Base-by-base conservation (phyloP, 2,113 vertebrate genomes). In the Gadus macrocephalus region DNA sequence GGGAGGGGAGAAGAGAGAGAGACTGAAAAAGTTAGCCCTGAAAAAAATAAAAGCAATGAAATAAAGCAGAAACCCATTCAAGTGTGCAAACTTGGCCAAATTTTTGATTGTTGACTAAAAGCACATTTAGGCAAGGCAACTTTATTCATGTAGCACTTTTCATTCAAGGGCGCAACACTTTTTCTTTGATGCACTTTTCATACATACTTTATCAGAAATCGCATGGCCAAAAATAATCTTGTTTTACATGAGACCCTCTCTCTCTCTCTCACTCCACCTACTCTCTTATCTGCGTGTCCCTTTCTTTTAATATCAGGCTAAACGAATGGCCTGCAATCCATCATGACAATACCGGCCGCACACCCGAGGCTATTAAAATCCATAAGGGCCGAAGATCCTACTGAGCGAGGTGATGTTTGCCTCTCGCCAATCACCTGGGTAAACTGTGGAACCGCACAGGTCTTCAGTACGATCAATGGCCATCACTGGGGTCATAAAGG, bases 401-500 rank as follows among this genome's bases (percentile, higher is more conserved):
- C 15, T 56, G 15, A 4, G 56, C 25, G 71, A 5, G 76, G 67
- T 28, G 64, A 49, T 27, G 0, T 68, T 62, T 62, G 22, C 35
- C 15, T 63, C 12, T 15, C 20, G 53, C 20, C 66, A 67, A 31
- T 63, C 20, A 38, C 53, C 31, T 63, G 31, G 63, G 42, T 7
- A 49, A 27, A 53, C 72, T 66, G 25, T 53, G 74, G 62, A 71
- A 11, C 59, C 59, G 27, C 27, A 71, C 71, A 75, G 35, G 42
- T 69, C 67, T 60, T 59, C 69, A 64, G 65, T 74, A 28, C 58
- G 70, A 85, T 85, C 85, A 74, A 82, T 85, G 83, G 71, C 73
- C 82, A 85, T 87, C 71, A 67, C 12, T 3, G 67, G 78, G 62
- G 71, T 77, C 77, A 87, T 80, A 74, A 86, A 82, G 8, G 42